Conservation (phyloP, 2,888 invertebrate species). For the Rugalucina vietnamica region DNA sequence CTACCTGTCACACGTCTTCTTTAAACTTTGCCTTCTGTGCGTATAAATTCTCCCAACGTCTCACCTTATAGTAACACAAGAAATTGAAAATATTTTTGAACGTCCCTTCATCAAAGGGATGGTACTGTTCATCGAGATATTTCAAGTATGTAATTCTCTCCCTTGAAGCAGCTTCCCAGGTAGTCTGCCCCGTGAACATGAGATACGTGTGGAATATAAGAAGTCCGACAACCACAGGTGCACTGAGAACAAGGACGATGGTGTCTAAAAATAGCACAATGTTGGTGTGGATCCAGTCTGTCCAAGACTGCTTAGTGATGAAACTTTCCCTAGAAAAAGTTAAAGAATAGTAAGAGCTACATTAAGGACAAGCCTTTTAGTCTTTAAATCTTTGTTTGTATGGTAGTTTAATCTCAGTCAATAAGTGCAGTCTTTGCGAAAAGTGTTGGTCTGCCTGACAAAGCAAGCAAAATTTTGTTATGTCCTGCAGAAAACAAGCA, state of each 20-base stretch:
- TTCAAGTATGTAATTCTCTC: conserved; percentile 83
- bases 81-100: conserved; percentile 78
- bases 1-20: conserved; percentile 6
- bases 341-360: too few relatives aligned
- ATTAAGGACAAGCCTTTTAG: too few relatives aligned
- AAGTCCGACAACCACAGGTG: conserved; percentile 77
- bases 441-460: too few relatives aligned
- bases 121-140: conserved; percentile 79
- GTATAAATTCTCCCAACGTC: conserved; percentile 78
- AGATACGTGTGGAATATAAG: conserved; percentile 82
- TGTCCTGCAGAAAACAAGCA: too few relatives aligned
- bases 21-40: conserved; percentile 67
- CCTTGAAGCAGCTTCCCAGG: conserved; percentile 83
- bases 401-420: too few relatives aligned
- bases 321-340: conserved; percentile 73
- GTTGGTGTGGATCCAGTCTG: conserved; percentile 79
- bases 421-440: too few relatives aligned
- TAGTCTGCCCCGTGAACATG: conserved; percentile 81
- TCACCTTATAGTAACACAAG: conserved; percentile 69
- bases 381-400: too few relatives aligned
- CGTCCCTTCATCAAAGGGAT: conserved; percentile 83
- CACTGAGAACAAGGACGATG: conserved; percentile 77
- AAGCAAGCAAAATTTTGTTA: too few relatives aligned
- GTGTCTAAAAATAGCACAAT: conserved; percentile 75
- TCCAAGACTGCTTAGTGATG: conserved; percentile 68